Evolutionary conservation across 2,113 vertebrate genomes (phyloP).

Genomic region (Puffinus mauretanicus): DNA sequence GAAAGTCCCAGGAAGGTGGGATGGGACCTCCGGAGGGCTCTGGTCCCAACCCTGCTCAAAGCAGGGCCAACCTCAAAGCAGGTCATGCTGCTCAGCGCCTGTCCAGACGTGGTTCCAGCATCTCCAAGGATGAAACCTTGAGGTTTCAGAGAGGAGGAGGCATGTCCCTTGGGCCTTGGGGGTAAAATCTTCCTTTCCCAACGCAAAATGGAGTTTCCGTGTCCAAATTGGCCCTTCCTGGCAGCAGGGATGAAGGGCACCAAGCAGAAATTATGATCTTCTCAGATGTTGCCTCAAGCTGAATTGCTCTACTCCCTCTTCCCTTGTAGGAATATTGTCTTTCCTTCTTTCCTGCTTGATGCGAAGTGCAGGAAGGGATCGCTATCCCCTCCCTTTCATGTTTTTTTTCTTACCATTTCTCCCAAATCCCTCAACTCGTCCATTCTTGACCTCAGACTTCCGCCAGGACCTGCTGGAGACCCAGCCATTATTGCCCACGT

Average conservation of each 20-base stretch:
- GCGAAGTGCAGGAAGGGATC: neutral
- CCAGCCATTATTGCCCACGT: neutral
- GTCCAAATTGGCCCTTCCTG: neutral
- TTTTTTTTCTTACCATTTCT: neutral
- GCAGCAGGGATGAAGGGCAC: neutral
- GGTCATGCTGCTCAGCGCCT: neutral
- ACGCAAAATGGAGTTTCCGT: fast-evolving
- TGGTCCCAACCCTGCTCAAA: neutral
- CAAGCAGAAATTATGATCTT: neutral
- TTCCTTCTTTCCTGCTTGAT: neutral
- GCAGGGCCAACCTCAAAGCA: neutral
- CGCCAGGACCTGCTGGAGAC: neutral
- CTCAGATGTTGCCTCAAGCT: neutral
- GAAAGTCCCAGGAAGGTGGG: neutral
- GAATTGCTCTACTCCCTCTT: neutral
- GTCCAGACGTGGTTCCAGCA: neutral
- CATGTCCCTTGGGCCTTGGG: neutral
- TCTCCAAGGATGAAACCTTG: neutral
- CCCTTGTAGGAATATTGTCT: neutral
- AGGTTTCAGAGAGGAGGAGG: neutral
- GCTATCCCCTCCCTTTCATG: neutral
- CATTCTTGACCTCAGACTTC: neutral
- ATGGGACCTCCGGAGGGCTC: neutral
- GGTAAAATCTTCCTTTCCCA: neutral
- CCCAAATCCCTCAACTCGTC: neutral